Evolutionary conservation across 2,888 invertebrate species (phyloP).

Genomic region (Xylota segnis): DNA sequence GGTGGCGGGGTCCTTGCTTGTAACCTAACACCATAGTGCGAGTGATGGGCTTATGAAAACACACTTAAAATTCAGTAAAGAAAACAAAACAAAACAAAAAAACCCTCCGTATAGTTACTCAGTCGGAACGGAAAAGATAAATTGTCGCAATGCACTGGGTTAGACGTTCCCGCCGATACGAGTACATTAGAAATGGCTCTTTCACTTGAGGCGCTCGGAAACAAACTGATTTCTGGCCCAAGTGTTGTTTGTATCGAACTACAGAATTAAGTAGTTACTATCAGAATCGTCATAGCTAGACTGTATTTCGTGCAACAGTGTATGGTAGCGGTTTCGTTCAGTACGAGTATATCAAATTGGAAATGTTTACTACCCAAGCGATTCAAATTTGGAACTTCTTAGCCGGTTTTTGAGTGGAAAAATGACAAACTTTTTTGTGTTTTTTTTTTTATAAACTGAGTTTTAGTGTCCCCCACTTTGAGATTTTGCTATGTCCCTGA

Average conservation of each 20-base stretch:
- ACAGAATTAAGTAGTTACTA: too few species aligned
- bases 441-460: too few species aligned
- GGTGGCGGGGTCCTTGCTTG: background rate
- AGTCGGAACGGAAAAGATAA: conserved; percentile 27
- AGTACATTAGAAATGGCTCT: background rate
- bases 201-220: background rate
- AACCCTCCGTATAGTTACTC: conserved; percentile 11
- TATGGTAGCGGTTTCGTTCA: background rate
- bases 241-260: too few species aligned
- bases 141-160: background rate
- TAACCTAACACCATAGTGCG: conserved; percentile 5
- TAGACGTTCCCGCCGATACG: background rate
- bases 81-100: conserved; percentile 1
- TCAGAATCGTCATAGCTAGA: background rate
- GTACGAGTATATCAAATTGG: too few species aligned
- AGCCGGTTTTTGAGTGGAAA: too few species aligned
- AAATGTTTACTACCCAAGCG: too few species aligned
- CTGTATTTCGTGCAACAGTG: background rate
- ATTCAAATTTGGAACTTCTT: too few species aligned
- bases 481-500: too few species aligned
- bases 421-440: too few species aligned
- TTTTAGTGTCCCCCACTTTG: too few species aligned
- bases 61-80: conserved; percentile 11
- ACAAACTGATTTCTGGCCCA: background rate
- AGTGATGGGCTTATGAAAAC: conserved; percentile 2